Evolutionary conservation across 2,113 vertebrate species (phyloP), one percentile per base, ranked within the genome.

Genomic region (Connochaetes taurinus): DNA sequence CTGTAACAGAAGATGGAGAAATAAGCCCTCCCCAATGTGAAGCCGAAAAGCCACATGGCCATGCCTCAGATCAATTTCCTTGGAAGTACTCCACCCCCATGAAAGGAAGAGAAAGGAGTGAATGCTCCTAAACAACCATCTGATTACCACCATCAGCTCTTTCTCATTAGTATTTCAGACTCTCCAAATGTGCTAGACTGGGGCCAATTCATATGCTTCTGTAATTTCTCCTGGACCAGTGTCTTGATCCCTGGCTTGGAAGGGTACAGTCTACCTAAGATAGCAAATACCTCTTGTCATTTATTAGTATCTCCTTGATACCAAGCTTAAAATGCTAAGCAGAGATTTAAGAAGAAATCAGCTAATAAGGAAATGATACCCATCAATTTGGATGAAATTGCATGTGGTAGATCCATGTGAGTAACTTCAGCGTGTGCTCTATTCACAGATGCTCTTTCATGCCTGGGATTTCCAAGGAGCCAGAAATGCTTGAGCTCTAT

Each of bases 291-390:
- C 14, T 85, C 55, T 74, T 58, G 13, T 87, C 2, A n/a, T 27
- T 67, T 87, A 17, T 50, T 57, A 87, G 45, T 50, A 71, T 33
- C 36, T 93, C 45, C 29, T 81, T 60, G 33, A 55, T 47, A 45
- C 8, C 71, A 43, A 83, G 25, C 47, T 27, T 82, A 94, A 87
- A 82, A 58, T 43, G 31, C 40, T 29, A 53, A 84, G 62, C 47
- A 57, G 88, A 95, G 78, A 90, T 29, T 71, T 45, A 87, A 96
- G 25, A 91, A 36, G 9, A 60, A 81, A 53, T 57, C 47, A 8
- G 45, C 60, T 27, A 55, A 60, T 45, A 90, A 88, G 29, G 27
- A 55, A 45, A 36, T 29, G 36, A 45, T 83, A 16, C 27, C 57
- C 50, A 53, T 23, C 16, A 62, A 52, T 82, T 81, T 55, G 13